phyloP scores from a whole-genome alignment of 2,888 invertebrate genomes.

The Caradrina kadenii region DNA sequence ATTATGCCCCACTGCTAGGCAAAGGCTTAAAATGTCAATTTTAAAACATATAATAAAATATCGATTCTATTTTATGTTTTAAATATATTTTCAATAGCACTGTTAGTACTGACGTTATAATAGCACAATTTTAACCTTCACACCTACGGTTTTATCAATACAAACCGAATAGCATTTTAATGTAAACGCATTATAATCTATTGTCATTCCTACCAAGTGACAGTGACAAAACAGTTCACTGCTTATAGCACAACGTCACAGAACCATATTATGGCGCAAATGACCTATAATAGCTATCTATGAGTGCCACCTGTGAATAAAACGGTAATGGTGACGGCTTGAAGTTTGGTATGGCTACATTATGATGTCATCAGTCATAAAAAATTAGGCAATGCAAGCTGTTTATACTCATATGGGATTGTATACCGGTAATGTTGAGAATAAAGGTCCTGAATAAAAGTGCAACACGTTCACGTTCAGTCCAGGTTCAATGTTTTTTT shows the following conservation, averaged over 20 bases:
- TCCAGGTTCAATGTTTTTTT: no score
- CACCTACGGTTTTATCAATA: slow-evolving; percentile 1
- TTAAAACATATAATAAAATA: neutral
- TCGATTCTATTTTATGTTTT: neutral
- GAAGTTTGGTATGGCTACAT: slow-evolving; percentile 1
- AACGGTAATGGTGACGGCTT: neutral
- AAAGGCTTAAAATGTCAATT: no score
- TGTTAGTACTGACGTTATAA: neutral
- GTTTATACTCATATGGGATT: neutral
- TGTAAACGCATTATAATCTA: slow-evolving; percentile 36
- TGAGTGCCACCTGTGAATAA: slow-evolving; percentile 13
- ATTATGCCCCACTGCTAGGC: no score
- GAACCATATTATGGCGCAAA: slow-evolving; percentile 27
- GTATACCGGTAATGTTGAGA: neutral
- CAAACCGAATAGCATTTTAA: slow-evolving; percentile 11
- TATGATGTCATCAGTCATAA: slow-evolving; percentile 16
- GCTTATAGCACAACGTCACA: slow-evolving; percentile 17
- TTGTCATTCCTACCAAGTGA: slow-evolving; percentile 44
- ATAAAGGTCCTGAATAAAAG: no score
- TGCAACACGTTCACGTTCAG: no score
- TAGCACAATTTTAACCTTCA: slow-evolving; percentile 5
- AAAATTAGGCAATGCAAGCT: neutral
- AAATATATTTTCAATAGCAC: neutral
- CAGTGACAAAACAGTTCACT: slow-evolving; percentile 35
- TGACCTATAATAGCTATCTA: slow-evolving; percentile 24